Base-by-base conservation (phyloP, 2,797 vertebrate species). In the Paedocypris micromegethes region DNA sequence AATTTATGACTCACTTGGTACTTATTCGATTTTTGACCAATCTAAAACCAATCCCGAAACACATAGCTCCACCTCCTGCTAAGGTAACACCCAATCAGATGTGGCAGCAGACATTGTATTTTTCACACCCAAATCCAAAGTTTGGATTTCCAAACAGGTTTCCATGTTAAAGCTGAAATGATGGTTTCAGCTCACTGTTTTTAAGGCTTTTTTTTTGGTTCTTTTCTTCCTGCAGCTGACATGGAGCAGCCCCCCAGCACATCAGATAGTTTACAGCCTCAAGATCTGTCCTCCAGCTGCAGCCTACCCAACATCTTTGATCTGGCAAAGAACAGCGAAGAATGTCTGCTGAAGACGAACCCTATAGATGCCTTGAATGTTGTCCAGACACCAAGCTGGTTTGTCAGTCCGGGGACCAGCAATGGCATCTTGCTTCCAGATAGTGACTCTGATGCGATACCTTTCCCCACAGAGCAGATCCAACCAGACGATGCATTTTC, bases 221-320 rank as follows among this genome's bases (percentile, higher is more conserved):
- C 5, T 1, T 1, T 49, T 76, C 6, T 66, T 72, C 72, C 23
- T 51, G 0, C 5, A 91, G 88, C 77, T 88, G 88, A 84, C 81
- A 91, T 91, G 90, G 90, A 90, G 80, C 87, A 87, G 74, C 86
- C 87, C 77, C 77, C 83, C 40, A 82, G 83, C 77, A 85, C 75
- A 75, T 65, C 81, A 0, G 88, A 88, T 70, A 84, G 88, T 73
- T 78, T 90, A 59, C 89, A 87, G 80, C 86, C 88, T 79, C 85
- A 89, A 78, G 88, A 90, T 79, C 83, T 85, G 59, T 83, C 78
- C 40, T 67, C 88, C 66, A 63, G 79, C 37, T 82, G 88, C 77
- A 76, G 72, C 77, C 63, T 85, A 58, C 77, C 87, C 41, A 44
- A 77, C 9, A 82, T 84, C 51, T 85, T 86, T 3, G 84, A 90